phyloP scores from a whole-genome alignment of 2,888 invertebrate genomes.

The Rhagonycha fulva region DNA sequence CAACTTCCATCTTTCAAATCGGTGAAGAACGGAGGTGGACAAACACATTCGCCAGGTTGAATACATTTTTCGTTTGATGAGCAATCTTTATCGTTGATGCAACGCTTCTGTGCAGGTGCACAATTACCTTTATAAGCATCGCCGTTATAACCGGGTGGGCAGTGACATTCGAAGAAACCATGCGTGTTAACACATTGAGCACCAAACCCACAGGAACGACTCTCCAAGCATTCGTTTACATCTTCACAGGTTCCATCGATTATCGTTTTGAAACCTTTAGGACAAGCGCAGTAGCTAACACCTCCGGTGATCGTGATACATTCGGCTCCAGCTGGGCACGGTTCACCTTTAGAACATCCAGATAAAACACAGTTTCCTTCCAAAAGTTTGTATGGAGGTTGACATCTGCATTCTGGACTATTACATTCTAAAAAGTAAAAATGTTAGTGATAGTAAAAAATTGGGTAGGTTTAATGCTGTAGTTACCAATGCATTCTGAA shows the following conservation, averaged over 20 bases:
- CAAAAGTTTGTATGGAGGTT: conserved; percentile 83
- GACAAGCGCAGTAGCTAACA: conserved; percentile 92
- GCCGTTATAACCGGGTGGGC: conserved; percentile 80
- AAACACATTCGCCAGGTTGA: conserved; percentile 89
- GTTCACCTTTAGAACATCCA: conserved; percentile 79
- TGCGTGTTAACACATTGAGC: conserved; percentile 82
- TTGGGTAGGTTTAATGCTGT: background rate
- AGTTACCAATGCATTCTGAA: conserved; percentile 72
- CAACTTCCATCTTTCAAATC: conserved; percentile 85
- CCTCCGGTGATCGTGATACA: conserved; percentile 89
- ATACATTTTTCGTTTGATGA: conserved; percentile 87
- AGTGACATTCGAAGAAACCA: conserved; percentile 80
- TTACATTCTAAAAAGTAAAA: conserved; percentile 64
- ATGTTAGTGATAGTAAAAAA: background rate
- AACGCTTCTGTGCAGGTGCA: conserved; percentile 79
- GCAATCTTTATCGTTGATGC: conserved; percentile 82
- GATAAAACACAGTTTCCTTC: conserved; percentile 84
- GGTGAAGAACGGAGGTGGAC: conserved; percentile 87
- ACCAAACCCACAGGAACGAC: conserved; percentile 81
- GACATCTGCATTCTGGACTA: conserved; percentile 83
- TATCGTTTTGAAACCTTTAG: conserved; percentile 76
- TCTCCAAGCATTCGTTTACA: conserved; percentile 81
- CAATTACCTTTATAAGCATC: conserved; percentile 84
- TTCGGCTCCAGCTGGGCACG: conserved; percentile 85
- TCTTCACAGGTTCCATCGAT: conserved; percentile 83